Evolutionary conservation across 2,888 invertebrate genomes (phyloP), one percentile per base, ranked within the genome.

Genomic region (Steinernema scapterisci): DNA sequence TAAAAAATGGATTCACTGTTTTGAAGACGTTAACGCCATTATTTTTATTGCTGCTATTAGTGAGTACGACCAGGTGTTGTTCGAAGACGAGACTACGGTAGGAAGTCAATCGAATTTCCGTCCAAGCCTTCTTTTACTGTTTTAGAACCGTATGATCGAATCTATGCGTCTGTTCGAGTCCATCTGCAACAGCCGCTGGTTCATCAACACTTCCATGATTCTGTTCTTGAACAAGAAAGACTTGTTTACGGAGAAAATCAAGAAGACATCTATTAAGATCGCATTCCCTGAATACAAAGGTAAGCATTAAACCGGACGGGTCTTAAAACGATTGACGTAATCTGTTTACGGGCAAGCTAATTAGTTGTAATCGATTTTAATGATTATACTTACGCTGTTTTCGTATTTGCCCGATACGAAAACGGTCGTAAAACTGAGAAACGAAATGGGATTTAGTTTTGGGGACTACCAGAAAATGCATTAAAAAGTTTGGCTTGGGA

Each of bases 261-360:
- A 81, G 71, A 73, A 76, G 27, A 80, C 79, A 0, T 80, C 85
- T 0, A 83, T 86, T 31, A 85, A 79, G 52, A 71, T 79, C 11
- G 83, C 82, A 13, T 87, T 87, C 77, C 82, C 85, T 16, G 87
- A 87, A n/a, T 87, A 87, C 71, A 87, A 87, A 82, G 86, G 86
- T 84, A 21, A 71, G 56, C 5, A n/a, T n/a, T n/a, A n/a, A 38
- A 38, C 5, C 38, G 38, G 3, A 6, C 9, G 38, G 38, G 38
- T 38, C 38, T 9, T 38, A 6, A 38, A 38, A 9, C 38, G 9
- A 38, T 38, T 9, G 56, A 72, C 71, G 48, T 21, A 44, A 70
- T 54, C 27, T 63, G 38, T 56, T 73, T 56, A 51, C 43, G 51
- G 63, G 48, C 25, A 3, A 38, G 21, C 43, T 19, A 21, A 27